Evolutionary conservation across 1,140 invertebrate genomes (phyloP).

Genomic region (Trinorchestia longiramus): DNA sequence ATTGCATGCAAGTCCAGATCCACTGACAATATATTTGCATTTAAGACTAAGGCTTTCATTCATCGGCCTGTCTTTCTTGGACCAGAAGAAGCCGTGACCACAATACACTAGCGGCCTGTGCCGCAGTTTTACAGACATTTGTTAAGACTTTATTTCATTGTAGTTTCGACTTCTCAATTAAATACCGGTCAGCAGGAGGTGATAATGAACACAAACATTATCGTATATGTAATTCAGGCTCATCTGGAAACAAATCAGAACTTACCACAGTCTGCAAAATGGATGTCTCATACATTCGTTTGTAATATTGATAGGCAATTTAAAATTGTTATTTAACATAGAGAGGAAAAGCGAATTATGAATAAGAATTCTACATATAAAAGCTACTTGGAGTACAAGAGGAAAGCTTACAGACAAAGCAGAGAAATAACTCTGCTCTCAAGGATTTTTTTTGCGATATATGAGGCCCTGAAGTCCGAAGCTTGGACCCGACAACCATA

Average conservation of each 20-base stretch:
- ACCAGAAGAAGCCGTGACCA: not conserved
- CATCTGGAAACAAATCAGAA: not conserved
- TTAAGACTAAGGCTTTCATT: not conserved
- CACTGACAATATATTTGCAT: not conserved
- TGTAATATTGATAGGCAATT: not conserved
- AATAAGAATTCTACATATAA: not conserved
- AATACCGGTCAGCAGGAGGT: too few species aligned
- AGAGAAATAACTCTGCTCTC: not conserved
- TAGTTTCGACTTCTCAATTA: not conserved
- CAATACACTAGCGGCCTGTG: not conserved
- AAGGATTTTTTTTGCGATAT: not conserved
- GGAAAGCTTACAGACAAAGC: not conserved
- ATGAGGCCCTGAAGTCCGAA: not conserved
- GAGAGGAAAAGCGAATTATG: not conserved
- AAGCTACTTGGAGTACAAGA: not conserved
- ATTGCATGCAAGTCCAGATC: not conserved
- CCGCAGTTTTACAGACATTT: not conserved
- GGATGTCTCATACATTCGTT: not conserved
- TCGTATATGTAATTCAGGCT: not conserved
- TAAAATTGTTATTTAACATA: not conserved
- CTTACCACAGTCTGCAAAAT: not conserved
- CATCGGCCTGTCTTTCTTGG: not conserved
- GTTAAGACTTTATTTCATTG: not conserved
- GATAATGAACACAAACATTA: not conserved
- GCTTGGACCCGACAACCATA: not conserved